Evolutionary conservation across 2,888 invertebrate species (phyloP).

Genomic region (Nephrotoma appendiculata): DNA sequence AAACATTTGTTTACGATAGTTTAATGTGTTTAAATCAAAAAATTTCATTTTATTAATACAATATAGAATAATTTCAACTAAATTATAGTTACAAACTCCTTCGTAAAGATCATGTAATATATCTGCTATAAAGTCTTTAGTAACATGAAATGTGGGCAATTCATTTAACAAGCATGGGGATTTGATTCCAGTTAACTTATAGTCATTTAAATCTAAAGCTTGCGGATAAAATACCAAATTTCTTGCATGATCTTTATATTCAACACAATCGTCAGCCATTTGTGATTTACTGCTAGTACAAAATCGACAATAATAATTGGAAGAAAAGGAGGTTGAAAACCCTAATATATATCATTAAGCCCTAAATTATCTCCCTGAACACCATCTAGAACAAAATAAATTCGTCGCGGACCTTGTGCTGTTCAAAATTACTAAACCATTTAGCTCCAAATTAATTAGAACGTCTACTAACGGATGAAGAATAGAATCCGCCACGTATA

Average conservation of each 20-base stretch:
- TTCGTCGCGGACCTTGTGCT: no score
- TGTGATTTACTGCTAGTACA: not conserved
- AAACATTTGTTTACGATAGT: not conserved
- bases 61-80: no score
- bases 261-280: not conserved
- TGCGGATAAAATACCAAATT: not conserved
- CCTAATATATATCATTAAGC: not conserved
- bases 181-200: not conserved
- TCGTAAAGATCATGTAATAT: not conserved
- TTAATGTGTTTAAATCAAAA: not conserved
- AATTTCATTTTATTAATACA: not conserved
- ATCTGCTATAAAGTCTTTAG: not conserved
- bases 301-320: not conserved
- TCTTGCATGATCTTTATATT: not conserved
- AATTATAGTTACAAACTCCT: no score
- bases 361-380: not conserved
- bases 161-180: not conserved
- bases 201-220: not conserved
- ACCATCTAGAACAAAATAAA: no score
- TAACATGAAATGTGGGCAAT: not conserved
- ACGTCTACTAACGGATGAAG: not conserved
- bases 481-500: not conserved
- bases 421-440: not conserved
- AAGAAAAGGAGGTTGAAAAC: not conserved
- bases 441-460: not conserved